A percentile compares a stretch with the other conserved stretches of the same genome.
These are phyloP conservation scores for Phortica okadai DNA, from an alignment of 2,888 invertebrate species.

Conservation along the genomic window DNA sequence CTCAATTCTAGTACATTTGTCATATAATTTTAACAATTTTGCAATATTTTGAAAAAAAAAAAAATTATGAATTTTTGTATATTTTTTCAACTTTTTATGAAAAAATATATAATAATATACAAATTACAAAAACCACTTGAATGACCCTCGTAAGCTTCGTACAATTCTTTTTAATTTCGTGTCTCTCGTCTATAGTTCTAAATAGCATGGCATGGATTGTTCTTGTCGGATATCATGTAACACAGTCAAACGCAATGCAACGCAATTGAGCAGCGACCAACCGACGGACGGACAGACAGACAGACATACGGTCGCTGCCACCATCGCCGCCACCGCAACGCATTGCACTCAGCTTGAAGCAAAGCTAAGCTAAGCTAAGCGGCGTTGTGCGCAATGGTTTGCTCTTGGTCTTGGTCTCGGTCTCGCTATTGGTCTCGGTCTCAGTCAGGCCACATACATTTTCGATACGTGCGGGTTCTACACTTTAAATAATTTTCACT, in stretches of 20 bases:
- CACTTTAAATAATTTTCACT: conserved; percentile 61
- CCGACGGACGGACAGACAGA: too few species aligned
- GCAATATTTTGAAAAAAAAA: too few species aligned
- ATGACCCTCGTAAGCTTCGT: background rate
- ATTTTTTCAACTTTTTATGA: too few species aligned
- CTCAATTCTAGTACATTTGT: too few species aligned
- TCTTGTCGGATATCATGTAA: conserved; percentile 7
- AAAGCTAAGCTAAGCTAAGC: too few species aligned
- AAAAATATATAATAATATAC: too few species aligned
- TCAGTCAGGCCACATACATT: background rate
- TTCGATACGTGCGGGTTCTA: conserved; percentile 30
- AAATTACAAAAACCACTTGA: too few species aligned
- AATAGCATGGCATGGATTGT: conserved; percentile 6
- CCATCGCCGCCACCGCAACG: too few species aligned
- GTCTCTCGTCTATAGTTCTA: background rate
- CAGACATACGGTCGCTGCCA: too few species aligned
- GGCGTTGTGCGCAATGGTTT: background rate
- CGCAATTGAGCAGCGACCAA: conserved; percentile 56
- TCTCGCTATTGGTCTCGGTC: background rate
- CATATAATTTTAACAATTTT: too few species aligned
- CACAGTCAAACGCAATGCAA: conserved; percentile 46
- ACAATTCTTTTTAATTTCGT: background rate
- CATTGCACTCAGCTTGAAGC: too few species aligned
- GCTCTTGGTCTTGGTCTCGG: background rate
- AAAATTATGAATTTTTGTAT: too few species aligned